phyloP scores from a whole-genome alignment of 2,113 vertebrate genomes.

The Pandion haliaetus region DNA sequence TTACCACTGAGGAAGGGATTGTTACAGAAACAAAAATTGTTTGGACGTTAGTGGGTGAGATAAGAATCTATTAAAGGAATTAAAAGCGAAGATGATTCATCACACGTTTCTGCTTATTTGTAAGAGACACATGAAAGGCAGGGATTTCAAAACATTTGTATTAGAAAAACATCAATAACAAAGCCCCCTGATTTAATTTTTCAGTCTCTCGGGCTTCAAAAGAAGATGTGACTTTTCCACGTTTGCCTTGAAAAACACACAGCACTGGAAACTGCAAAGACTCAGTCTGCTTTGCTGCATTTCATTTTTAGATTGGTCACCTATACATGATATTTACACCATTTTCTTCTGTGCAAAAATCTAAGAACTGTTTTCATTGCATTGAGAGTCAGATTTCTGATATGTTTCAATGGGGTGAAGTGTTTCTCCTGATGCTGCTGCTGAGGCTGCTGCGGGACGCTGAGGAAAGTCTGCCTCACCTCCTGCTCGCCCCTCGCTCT shows the following conservation, averaged over 20 bases:
- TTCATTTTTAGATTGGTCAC: slow-evolving; percentile 40
- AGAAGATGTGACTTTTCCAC: slow-evolving; percentile 70
- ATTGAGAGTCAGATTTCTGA: not conserved
- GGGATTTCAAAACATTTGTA: slow-evolving; percentile 79
- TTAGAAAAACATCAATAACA: slow-evolving; percentile 79
- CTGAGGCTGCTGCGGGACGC: not conserved
- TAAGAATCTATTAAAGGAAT: slow-evolving; percentile 81
- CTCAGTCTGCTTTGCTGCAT: slow-evolving; percentile 1
- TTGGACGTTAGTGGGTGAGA: slow-evolving; percentile 67
- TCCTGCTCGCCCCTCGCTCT: not conserved
- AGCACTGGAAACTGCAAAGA: slow-evolving; percentile 53
- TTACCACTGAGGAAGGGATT: slow-evolving; percentile 61
- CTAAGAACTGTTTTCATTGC: not conserved
- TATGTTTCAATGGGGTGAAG: not conserved
- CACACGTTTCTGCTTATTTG: slow-evolving; percentile 74
- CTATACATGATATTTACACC: not conserved
- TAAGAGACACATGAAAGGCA: slow-evolving; percentile 75
- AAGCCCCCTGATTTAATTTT: slow-evolving; percentile 77
- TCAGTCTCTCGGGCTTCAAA: slow-evolving; percentile 71
- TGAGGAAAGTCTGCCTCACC: not conserved
- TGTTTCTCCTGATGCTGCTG: not conserved
- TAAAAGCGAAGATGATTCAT: slow-evolving; percentile 75
- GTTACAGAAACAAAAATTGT: slow-evolving; percentile 62
- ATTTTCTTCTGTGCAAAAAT: not conserved
- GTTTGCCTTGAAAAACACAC: slow-evolving; percentile 65